Evolutionary conservation across 1,140 invertebrate species (phyloP).

Genomic region (Popillia japonica): DNA sequence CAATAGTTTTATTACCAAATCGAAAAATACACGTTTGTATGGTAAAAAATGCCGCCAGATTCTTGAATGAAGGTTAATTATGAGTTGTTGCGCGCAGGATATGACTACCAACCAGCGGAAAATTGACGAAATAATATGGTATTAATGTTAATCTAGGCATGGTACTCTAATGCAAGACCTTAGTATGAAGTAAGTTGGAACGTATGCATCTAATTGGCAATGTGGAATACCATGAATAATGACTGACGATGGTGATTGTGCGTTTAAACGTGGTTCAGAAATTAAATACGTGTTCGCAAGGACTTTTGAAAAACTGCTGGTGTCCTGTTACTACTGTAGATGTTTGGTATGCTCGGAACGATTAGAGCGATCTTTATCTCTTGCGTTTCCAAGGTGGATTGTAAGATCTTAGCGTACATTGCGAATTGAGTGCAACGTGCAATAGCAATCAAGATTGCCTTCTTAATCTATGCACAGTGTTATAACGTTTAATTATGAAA

Average conservation of each 20-base stretch:
- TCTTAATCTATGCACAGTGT: too few relatives aligned
- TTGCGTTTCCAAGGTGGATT: neutral
- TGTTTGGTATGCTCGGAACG: too few relatives aligned
- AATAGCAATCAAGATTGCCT: too few relatives aligned
- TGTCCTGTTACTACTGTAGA: neutral
- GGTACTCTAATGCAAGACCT: conserved; percentile 21
- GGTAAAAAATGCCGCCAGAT: neutral
- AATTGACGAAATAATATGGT: conserved; percentile 21
- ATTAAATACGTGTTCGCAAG: conserved; percentile 1
- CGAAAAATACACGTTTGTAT: neutral
- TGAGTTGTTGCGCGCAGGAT: neutral
- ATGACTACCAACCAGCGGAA: conserved; percentile 15
- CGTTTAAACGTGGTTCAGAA: conserved; percentile 15
- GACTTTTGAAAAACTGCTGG: neutral
- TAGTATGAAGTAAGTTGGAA: neutral
- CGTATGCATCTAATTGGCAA: conserved; percentile 16
- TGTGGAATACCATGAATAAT: conserved; percentile 17
- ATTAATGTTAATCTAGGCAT: conserved; percentile 23
- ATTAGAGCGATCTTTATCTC: neutral
- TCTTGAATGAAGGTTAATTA: conserved; percentile 13
- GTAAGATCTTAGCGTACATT: too few relatives aligned
- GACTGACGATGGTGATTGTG: conserved; percentile 8
- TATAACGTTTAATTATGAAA: too few relatives aligned
- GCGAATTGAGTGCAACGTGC: too few relatives aligned
- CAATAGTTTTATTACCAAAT: neutral